Conservation (phyloP, 2,888 invertebrate genomes). For the Conops quadrifasciatus region DNA sequence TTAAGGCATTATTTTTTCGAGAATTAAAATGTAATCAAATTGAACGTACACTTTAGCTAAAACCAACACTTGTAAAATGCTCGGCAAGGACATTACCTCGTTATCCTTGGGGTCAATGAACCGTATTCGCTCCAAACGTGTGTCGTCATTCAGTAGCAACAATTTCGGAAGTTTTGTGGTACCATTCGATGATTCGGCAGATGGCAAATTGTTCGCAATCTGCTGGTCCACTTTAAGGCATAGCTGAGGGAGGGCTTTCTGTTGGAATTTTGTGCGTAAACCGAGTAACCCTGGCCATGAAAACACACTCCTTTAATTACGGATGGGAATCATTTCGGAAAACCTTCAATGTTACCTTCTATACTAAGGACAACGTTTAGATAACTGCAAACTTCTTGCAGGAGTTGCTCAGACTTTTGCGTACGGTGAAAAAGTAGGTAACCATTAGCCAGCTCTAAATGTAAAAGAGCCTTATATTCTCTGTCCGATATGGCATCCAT, state of each 20-base stretch:
- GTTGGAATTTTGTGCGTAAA: constrained; percentile 89
- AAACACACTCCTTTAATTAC: background rate
- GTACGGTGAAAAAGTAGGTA: constrained; percentile 79
- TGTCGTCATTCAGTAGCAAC: constrained; percentile 84
- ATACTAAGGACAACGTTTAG: constrained; percentile 76
- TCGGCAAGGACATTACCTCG: constrained; percentile 68
- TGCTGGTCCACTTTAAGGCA: constrained; percentile 73
- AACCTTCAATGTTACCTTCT: constrained; percentile 67
- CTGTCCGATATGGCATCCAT: constrained; percentile 56
- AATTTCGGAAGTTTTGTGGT: constrained; percentile 71
- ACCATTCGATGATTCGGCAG: constrained; percentile 64
- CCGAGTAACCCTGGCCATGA: constrained; percentile 71
- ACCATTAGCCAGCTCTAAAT: constrained; percentile 71
- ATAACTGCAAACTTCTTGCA: constrained; percentile 71
- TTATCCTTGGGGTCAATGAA: constrained; percentile 72
- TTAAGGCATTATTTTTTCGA: background rate
- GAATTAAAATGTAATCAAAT: constrained; percentile 24
- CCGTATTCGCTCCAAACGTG: constrained; percentile 80
- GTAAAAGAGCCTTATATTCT: constrained; percentile 65
- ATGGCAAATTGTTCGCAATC: constrained; percentile 55
- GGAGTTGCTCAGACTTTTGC: constrained; percentile 73
- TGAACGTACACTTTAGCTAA: constrained; percentile 76
- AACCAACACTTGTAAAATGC: constrained; percentile 81
- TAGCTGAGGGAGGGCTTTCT: constrained; percentile 83
- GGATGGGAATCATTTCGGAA: background rate